Evolutionary conservation across 2,797 vertebrate species (phyloP).

Genomic region (Neosilurus hyrtlii): DNA sequence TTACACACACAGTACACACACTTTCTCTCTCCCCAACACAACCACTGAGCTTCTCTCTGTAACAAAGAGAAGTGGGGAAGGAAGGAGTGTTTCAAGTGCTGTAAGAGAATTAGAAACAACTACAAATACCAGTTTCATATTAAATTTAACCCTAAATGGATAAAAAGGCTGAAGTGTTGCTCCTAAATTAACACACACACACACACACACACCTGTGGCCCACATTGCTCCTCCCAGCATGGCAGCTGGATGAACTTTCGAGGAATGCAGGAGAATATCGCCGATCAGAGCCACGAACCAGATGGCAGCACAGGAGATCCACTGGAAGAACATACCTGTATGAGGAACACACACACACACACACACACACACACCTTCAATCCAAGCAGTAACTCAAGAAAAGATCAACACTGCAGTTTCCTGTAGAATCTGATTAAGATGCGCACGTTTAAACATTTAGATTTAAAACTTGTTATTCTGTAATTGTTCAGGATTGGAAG

Average conservation of each 20-base stretch:
- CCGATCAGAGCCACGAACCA: slow-evolving; percentile 81
- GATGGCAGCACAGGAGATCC: slow-evolving; percentile 86
- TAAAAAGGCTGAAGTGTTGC: not conserved
- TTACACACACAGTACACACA: slow-evolving; percentile 1
- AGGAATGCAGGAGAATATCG: slow-evolving; percentile 77
- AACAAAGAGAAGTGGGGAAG: not conserved
- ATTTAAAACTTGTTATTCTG: too few species aligned
- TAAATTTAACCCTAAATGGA: not conserved
- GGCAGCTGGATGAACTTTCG: slow-evolving; percentile 84
- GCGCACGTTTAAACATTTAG: not conserved
- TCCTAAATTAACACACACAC: not conserved
- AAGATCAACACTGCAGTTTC: not conserved
- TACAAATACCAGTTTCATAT: not conserved
- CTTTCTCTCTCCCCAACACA: too few species aligned
- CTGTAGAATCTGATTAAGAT: too few species aligned
- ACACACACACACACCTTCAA: not conserved
- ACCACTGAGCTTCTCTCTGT: too few species aligned
- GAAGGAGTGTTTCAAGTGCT: not conserved
- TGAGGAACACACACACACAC: slow-evolving; percentile 6
- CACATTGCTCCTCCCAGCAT: slow-evolving; percentile 89
- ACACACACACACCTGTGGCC: slow-evolving; percentile 84
- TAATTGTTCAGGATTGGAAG: fast-evolving
- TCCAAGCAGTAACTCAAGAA: not conserved
- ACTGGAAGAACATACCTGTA: slow-evolving; percentile 92
- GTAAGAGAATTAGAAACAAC: not conserved